Evolutionary conservation across 2,113 vertebrate species (phyloP).

Genomic region (Vidua macroura): DNA sequence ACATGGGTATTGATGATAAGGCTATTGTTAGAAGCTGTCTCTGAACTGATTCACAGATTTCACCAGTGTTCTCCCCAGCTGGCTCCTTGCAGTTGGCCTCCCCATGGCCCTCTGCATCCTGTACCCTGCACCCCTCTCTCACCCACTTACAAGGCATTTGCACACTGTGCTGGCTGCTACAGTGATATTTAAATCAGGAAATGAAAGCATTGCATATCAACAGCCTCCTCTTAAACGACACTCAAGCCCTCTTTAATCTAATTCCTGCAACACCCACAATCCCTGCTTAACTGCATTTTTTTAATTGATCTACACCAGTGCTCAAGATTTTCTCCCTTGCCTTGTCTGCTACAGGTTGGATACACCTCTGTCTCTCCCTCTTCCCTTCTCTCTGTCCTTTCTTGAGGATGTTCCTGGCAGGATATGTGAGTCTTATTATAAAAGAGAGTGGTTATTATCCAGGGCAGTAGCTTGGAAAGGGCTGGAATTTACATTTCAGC

Average conservation of each 20-base stretch:
- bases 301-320: not conserved
- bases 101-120: accelerated
- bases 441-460: not conserved
- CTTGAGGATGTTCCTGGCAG: not conserved
- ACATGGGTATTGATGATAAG: not conserved
- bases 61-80: not conserved
- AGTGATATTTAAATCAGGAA: not conserved
- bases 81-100: not conserved
- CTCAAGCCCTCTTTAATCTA: not conserved
- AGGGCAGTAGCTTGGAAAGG: not conserved
- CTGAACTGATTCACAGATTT: not conserved
- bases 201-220: not conserved
- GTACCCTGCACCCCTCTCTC: not conserved
- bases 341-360: not conserved
- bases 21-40: not conserved
- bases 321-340: not conserved
- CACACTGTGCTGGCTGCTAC: not conserved
- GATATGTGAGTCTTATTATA: not conserved
- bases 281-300: not conserved
- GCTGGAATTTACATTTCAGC: conserved; percentile 15
- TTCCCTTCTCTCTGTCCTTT: not conserved
- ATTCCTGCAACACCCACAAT: not conserved
- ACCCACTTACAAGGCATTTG: not conserved
- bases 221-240: not conserved
- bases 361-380: not conserved